These are phyloP conservation scores for Ctenodactylus gundi DNA, from an alignment of 2,113 vertebrate genomes.

Conservation along the genomic window DNA sequence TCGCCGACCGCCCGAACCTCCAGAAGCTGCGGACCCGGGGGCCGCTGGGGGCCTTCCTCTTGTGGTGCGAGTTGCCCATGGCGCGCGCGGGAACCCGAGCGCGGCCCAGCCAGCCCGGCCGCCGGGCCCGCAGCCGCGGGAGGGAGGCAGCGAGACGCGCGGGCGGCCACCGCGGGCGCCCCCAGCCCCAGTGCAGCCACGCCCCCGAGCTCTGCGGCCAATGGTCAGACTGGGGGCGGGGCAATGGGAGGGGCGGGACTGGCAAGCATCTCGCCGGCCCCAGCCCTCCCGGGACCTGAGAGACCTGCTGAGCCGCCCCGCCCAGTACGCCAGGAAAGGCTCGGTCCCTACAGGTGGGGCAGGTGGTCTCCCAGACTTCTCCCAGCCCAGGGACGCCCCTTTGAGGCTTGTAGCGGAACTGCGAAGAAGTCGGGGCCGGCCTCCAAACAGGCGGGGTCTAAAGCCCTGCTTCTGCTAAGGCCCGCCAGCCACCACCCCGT, in stretches of 20 bases:
- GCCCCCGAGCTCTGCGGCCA: slow-evolving; percentile 54
- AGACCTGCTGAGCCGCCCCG: slow-evolving; percentile 63
- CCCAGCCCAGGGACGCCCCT: not conserved
- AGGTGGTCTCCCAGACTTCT: not conserved
- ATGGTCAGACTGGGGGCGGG: slow-evolving; percentile 18
- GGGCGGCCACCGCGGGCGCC: slow-evolving; percentile 69
- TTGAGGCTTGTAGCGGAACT: not conserved
- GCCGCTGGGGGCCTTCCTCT: slow-evolving; percentile 86
- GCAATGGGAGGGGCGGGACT: not conserved
- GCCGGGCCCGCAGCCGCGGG: slow-evolving; percentile 79
- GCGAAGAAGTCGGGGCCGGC: not conserved
- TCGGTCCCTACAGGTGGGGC: not conserved
- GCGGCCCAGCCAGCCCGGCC: slow-evolving; percentile 74
- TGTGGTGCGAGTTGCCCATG: slow-evolving; percentile 94
- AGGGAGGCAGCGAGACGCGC: slow-evolving; percentile 65
- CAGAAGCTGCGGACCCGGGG: slow-evolving; percentile 84
- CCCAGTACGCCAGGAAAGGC: not conserved
- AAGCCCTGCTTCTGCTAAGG: not conserved
- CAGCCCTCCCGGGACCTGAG: slow-evolving; percentile 70
- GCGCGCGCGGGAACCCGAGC: slow-evolving; percentile 53
- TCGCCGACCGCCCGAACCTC: slow-evolving; percentile 85
- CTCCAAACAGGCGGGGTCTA: not conserved
- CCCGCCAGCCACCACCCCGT: slow-evolving; percentile 13
- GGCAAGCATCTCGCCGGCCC: slow-evolving; percentile 54
- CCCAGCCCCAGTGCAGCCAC: slow-evolving; percentile 71